Base-by-base conservation (phyloP, 1,140 invertebrate species). In the Polyergus mexicanus region DNA sequence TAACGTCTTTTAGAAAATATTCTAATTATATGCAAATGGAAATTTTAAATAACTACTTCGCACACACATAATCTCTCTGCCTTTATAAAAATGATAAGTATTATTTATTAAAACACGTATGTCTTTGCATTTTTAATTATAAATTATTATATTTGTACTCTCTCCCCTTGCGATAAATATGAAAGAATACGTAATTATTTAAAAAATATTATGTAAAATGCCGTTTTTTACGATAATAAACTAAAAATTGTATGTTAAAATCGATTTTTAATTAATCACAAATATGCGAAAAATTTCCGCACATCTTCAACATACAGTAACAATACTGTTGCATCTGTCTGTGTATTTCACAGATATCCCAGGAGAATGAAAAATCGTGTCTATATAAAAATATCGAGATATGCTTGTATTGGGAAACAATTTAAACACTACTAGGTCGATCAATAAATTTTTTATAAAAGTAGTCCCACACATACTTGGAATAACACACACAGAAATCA, bases 391-490 rank as follows among this genome's bases (percentile, higher is more conserved):
- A 68, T 51, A 51, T 58, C 25, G 32, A 35, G 25, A 19, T 65
- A 44, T 78, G 2, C 56, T 35, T 58, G 68, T 13, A 3, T 66
- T 11, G 28, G 22, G n/a, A 8, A 35, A 41, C 47, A 69, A 47
- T 85, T 89, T 58, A 51, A 32, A 16, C 22, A 35, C 19, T 51
- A 47, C 13, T 35, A 22, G 84, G 35, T 28, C 44, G 41, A 89
- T 90, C 88, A 41, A 81, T 80, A 38, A 80, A 89, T 47, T 62
- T 41, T 60, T 47, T 69, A 87, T 89, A 89, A 72, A 81, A 74
- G 75, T 76, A 80, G 25, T 87, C 47, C n/a, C 2, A 32, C 32
- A 32, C 32, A 32, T 22, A 38, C 32, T 13, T 65, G 62, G n/a
- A 71, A 60, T 6, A n/a, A 19, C 35, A 58, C 35, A n/a, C n/a